phyloP scores from a whole-genome alignment of 2,113 vertebrate species.

The Suncus etruscus region DNA sequence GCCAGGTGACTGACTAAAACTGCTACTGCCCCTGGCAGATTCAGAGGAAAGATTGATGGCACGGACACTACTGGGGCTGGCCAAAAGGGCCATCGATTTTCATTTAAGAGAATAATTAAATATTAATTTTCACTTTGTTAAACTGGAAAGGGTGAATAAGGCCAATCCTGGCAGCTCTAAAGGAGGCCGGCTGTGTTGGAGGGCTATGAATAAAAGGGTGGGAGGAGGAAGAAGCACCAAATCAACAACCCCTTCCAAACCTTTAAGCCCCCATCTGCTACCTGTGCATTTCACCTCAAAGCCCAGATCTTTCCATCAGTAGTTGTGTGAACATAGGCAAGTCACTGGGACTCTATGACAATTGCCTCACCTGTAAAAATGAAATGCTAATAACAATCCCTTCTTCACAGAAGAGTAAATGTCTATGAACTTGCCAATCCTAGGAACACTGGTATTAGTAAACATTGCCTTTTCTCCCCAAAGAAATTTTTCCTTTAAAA shows the following conservation, averaged over 20 bases:
- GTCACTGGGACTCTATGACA: conserved; percentile 8
- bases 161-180: conserved; percentile 67
- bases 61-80: conserved; percentile 81
- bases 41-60: conserved; percentile 73
- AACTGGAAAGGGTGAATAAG: conserved; percentile 86
- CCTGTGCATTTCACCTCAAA: not conserved
- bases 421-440: not conserved
- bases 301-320: not conserved
- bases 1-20: conserved; percentile 66
- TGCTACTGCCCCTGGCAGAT: conserved; percentile 52
- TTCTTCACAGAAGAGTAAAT: conserved; percentile 8
- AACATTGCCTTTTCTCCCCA: not conserved
- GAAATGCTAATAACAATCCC: not conserved
- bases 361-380: conserved; percentile 53
- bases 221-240: not conserved
- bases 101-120: conserved; percentile 91
- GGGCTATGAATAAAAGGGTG: conserved; percentile 56
- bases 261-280: not conserved
- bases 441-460: not conserved
- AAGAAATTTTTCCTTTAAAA: no score
- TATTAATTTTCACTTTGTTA: conserved; percentile 93
- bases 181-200: conserved; percentile 79
- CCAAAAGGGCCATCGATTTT: conserved; percentile 87
- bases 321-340: conserved; percentile 1
- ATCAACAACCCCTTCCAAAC: not conserved